Evolutionary conservation across 2,797 vertebrate species (phyloP).

Genomic region (Semaprochilodus insignis): DNA sequence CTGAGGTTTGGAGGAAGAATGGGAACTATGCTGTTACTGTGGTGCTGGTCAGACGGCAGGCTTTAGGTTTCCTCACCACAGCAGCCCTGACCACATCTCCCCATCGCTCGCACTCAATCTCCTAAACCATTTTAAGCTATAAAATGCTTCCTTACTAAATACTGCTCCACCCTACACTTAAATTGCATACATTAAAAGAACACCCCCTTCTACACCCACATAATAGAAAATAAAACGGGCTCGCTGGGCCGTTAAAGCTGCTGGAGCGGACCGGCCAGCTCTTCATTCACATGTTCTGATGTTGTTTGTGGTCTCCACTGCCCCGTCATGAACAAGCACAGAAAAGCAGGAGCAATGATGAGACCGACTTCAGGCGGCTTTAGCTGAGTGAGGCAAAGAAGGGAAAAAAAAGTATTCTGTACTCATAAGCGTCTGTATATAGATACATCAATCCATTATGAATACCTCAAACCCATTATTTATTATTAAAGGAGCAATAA

Average conservation of each 20-base stretch:
- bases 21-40: constrained; percentile 81
- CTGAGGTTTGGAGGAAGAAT: constrained; percentile 84
- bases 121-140: constrained; percentile 70
- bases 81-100: constrained; percentile 74
- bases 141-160: constrained; percentile 80
- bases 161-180: constrained; percentile 82
- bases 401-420: background rate
- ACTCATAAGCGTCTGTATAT: background rate
- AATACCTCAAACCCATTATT: background rate
- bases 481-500: background rate
- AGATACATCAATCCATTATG: background rate
- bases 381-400: background rate
- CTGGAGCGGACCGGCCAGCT: constrained; percentile 37
- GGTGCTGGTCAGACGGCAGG: constrained; percentile 76
- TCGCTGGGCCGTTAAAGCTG: constrained; percentile 56
- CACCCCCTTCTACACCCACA: constrained; percentile 64
- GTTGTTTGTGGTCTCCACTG: constrained; percentile 57
- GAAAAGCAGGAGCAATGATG: constrained; percentile 32
- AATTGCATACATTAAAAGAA: constrained; percentile 76
- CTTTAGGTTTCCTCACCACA: constrained; percentile 76
- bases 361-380: background rate
- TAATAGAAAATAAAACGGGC: constrained; percentile 62
- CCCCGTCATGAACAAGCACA: constrained; percentile 48
- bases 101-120: constrained; percentile 67
- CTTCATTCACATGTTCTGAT: constrained; percentile 63